These are phyloP conservation scores for Tetanocera ferruginea DNA, from an alignment of 2,888 invertebrate species.

Conservation along the genomic window DNA sequence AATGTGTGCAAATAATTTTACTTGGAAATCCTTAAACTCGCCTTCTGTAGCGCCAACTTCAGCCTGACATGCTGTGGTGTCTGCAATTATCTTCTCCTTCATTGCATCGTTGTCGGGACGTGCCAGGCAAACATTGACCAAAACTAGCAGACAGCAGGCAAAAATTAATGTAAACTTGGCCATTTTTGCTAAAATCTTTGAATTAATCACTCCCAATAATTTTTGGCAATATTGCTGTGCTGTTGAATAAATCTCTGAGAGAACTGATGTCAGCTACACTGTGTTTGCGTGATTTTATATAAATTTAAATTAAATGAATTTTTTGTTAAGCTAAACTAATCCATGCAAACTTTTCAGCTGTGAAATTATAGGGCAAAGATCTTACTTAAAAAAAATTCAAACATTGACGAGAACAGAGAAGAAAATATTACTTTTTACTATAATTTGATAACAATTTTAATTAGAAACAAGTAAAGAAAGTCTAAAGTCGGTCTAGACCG, in stretches of 20 bases:
- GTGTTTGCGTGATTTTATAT: background rate
- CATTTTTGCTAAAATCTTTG: background rate
- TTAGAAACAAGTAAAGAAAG: too few species aligned
- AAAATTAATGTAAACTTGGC: constrained; percentile 23
- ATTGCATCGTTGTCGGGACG: constrained; percentile 53
- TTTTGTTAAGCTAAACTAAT: too few species aligned
- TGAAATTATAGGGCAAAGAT: constrained; percentile 59
- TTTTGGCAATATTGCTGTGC: constrained; percentile 44
- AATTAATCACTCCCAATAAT: background rate
- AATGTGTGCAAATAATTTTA: too few species aligned
- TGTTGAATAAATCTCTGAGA: background rate
- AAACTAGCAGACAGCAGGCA: constrained; percentile 39
- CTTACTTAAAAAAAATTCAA: too few species aligned
- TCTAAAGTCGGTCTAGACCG: too few species aligned
- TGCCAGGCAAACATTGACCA: constrained; percentile 7
- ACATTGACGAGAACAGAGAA: too few species aligned
- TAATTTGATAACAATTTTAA: too few species aligned
- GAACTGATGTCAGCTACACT: background rate
- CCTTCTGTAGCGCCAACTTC: constrained; percentile 60
- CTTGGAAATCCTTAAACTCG: constrained; percentile 36
- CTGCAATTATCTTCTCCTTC: constrained; percentile 49
- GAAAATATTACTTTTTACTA: too few species aligned
- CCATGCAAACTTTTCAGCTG: constrained; percentile 50
- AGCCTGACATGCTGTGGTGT: constrained; percentile 55
- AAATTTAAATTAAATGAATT: background rate